Evolutionary conservation across 2,888 invertebrate species (phyloP).

Genomic region (Xestia c-nigrum): DNA sequence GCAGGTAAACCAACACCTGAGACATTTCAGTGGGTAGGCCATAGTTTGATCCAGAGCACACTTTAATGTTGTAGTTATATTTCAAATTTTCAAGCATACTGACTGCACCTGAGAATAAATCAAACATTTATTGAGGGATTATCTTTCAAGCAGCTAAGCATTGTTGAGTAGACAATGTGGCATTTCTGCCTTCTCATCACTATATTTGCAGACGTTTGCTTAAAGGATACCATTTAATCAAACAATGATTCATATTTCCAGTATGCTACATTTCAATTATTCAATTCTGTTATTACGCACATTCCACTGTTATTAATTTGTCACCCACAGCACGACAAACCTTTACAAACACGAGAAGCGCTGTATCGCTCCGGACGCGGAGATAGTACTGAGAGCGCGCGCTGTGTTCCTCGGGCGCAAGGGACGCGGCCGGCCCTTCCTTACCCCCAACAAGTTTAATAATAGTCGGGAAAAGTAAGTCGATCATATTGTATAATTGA

Average conservation of each 20-base stretch:
- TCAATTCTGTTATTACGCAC: background rate
- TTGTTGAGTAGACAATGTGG: background rate
- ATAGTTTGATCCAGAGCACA: too few species aligned
- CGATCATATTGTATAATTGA: background rate
- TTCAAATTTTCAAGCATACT: background rate
- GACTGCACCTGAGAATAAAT: background rate
- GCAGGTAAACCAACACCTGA: too few species aligned
- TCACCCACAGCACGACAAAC: slow-evolving; percentile 77
- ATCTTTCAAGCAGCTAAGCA: background rate
- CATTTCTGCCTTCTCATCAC: background rate
- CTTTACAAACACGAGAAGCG: slow-evolving; percentile 87
- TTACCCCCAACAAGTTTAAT: slow-evolving; percentile 47
- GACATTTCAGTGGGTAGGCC: too few species aligned
- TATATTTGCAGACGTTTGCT: background rate
- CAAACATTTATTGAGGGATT: background rate
- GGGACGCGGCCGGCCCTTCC: slow-evolving; percentile 78
- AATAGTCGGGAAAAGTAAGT: slow-evolving; percentile 36
- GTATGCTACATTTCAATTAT: background rate
- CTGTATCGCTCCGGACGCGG: slow-evolving; percentile 77
- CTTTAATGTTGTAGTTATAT: background rate
- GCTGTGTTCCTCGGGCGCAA: slow-evolving; percentile 78
- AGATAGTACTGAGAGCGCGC: slow-evolving; percentile 79
- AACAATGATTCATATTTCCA: background rate
- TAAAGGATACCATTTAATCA: background rate
- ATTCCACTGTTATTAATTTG: background rate